Evolutionary conservation across 2,888 invertebrate genomes (phyloP).

Genomic region (Morpho deidamia): DNA sequence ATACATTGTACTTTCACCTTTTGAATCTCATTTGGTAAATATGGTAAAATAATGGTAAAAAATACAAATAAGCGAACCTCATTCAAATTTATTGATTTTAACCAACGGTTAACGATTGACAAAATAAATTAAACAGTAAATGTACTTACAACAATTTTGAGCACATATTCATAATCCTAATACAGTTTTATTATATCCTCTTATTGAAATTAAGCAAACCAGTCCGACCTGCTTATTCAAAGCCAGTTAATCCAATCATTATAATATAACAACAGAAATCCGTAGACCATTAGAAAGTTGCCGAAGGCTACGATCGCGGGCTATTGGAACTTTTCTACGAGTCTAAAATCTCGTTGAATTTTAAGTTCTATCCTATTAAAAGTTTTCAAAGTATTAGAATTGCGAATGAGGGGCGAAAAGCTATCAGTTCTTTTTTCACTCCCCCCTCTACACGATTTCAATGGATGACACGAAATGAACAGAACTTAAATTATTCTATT

Average conservation of each 20-base stretch:
- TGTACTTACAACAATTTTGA: too few relatives aligned
- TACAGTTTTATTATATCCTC: neutral
- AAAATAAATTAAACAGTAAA: too few relatives aligned
- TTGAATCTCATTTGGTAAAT: too few relatives aligned
- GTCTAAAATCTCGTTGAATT: slow-evolving; percentile 67
- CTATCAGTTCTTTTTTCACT: slow-evolving; percentile 63
- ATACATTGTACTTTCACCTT: too few relatives aligned
- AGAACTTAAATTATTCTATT: slow-evolving; percentile 40
- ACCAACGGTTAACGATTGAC: too few relatives aligned
- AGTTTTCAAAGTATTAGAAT: slow-evolving; percentile 75
- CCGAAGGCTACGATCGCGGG: slow-evolving; percentile 38
- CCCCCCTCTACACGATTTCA: slow-evolving; percentile 45
- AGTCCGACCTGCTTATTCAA: slow-evolving; percentile 11
- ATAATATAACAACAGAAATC: slow-evolving; percentile 29
- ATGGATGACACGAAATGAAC: slow-evolving; percentile 27
- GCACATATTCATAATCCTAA: neutral
- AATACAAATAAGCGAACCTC: too few relatives aligned
- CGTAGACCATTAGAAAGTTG: slow-evolving; percentile 33
- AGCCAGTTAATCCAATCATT: slow-evolving; percentile 22
- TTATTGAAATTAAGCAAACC: neutral
- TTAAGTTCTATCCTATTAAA: slow-evolving; percentile 76
- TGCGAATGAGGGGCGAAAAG: slow-evolving; percentile 73
- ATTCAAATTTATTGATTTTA: too few relatives aligned
- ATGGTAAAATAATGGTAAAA: too few relatives aligned
- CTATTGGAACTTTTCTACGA: slow-evolving; percentile 53